These are phyloP conservation scores for Indicator indicator DNA, from an alignment of 2,113 vertebrate genomes.

Conservation along the genomic window DNA sequence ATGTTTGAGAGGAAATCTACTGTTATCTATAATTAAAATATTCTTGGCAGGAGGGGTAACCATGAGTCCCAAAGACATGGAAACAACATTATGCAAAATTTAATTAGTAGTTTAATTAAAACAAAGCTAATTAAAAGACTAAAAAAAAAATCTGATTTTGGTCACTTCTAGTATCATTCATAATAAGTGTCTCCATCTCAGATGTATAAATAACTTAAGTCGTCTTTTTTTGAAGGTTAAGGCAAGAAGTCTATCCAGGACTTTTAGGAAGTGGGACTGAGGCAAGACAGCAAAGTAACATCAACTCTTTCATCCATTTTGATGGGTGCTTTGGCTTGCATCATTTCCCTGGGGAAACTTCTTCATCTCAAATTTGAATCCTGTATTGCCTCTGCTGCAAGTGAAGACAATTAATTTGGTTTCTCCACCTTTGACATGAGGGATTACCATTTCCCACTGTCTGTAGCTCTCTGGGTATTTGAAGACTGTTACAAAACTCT, in stretches of 20 bases:
- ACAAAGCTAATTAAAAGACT: background rate
- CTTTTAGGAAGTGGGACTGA: background rate
- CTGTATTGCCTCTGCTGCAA: background rate
- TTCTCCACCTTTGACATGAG: background rate
- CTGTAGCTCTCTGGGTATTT: background rate
- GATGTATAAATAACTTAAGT: background rate
- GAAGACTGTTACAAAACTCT: background rate
- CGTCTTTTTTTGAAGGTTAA: background rate
- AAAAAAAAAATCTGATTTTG: background rate
- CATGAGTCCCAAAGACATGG: background rate
- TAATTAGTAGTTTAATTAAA: background rate
- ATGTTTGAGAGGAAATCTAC: background rate
- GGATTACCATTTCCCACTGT: background rate
- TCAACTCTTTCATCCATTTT: background rate
- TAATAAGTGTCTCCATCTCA: background rate
- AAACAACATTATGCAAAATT: background rate
- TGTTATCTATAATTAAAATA: background rate
- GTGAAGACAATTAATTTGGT: background rate
- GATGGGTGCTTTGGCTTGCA: background rate
- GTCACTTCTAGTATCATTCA: background rate
- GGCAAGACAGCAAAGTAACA: background rate
- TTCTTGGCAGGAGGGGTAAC: background rate
- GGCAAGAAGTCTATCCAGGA: background rate
- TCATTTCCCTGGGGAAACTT: background rate
- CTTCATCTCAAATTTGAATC: background rate